phyloP scores from a whole-genome alignment of 2,113 vertebrate genomes.

The Castor canadensis region DNA sequence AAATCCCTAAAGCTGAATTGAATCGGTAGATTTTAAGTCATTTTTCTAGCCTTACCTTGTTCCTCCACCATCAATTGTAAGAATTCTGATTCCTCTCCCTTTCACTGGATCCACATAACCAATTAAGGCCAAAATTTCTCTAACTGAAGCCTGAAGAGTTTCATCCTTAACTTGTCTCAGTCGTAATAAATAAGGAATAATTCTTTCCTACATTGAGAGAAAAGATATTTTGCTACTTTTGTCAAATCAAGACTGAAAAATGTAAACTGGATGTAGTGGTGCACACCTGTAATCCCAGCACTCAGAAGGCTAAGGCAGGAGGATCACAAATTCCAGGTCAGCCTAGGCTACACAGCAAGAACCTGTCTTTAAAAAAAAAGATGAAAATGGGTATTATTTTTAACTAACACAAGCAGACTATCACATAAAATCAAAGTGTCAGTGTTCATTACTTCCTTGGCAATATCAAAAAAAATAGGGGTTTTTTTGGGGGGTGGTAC shows the following conservation, averaged over 20 bases:
- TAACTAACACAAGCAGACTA: background rate
- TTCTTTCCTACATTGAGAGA: constrained; percentile 87
- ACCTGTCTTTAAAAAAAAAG: background rate
- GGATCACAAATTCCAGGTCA: background rate
- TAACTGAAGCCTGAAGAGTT: constrained; percentile 91
- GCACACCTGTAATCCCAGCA: background rate
- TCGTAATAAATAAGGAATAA: constrained; percentile 92
- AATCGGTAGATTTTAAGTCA: background rate
- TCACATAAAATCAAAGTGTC: background rate
- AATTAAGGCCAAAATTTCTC: constrained; percentile 93
- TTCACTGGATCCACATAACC: constrained; percentile 93
- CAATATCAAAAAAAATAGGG: constrained; percentile 29
- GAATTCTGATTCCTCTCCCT: constrained; percentile 92
- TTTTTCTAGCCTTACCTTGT: constrained; percentile 88
- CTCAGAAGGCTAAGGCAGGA: background rate
- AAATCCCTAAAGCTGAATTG: background rate
- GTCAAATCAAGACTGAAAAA: constrained; percentile 48
- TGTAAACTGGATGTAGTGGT: background rate
- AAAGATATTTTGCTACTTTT: constrained; percentile 34
- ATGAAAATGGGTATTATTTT: background rate
- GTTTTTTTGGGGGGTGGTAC: too few species aligned
- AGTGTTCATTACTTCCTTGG: constrained; percentile 5
- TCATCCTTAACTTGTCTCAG: constrained; percentile 91
- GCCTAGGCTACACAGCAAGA: background rate
- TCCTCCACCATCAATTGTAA: constrained; percentile 96